A percentile compares a stretch with the other conserved stretches of the same genome.
Conservation (phyloP, 2,888 invertebrate genomes). For the Habroteleia sp. region DNA sequence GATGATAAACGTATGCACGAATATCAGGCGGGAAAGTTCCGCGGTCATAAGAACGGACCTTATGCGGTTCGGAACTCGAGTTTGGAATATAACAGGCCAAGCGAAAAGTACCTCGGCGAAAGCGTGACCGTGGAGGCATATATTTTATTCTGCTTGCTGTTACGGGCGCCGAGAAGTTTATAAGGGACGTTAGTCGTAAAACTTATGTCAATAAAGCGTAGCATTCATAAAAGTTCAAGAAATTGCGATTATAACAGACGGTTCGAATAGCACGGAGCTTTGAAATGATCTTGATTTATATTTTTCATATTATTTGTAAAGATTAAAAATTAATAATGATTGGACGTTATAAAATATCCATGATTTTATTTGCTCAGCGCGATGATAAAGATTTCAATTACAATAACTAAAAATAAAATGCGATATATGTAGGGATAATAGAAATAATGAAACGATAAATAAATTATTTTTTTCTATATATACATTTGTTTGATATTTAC, state of each 20-base stretch:
- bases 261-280: no score
- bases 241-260: conserved; percentile 31
- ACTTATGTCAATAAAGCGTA: conserved; percentile 60
- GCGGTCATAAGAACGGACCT: conserved; percentile 63
- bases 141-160: conserved; percentile 56
- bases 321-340: no score
- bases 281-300: no score
- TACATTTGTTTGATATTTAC: no score
- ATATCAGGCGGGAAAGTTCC: conserved; percentile 62
- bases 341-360: no score
- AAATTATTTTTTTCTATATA: no score
- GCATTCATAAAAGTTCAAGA: conserved; percentile 47
- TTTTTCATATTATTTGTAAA: no score
- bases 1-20: conserved; percentile 64
- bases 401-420: no score
- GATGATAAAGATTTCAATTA: no score
- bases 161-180: conserved; percentile 53
- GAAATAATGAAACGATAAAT: no score
- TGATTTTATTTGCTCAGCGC: no score
- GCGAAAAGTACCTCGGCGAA: conserved; percentile 55
- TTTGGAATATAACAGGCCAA: conserved; percentile 52
- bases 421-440: no score
- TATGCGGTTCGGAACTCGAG: conserved; percentile 54
- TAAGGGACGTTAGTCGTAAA: conserved; percentile 61
- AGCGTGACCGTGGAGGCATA: conserved; percentile 53